Conservation (phyloP, 2,113 vertebrate species). For the Neolamprologus tretocephalus region DNA sequence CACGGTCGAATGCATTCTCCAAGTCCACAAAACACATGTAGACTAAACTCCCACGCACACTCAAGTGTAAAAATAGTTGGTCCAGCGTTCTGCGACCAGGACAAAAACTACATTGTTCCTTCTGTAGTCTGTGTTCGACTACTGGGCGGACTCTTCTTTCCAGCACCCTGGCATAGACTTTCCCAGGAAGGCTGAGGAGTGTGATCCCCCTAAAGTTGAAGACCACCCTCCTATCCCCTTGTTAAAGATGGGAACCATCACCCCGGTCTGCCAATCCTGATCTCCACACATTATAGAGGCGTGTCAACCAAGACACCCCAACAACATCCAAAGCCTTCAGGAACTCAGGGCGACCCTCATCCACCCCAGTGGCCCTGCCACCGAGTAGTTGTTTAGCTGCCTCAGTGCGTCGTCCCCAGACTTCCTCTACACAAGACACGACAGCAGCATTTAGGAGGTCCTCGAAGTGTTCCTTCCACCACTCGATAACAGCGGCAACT, state of each 20-base stretch:
- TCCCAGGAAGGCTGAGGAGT: neutral
- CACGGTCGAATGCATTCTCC: neutral
- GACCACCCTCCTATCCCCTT: neutral
- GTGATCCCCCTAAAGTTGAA: neutral
- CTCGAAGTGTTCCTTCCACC: neutral
- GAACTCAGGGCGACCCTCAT: neutral
- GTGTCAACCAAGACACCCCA: neutral
- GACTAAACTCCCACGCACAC: neutral
- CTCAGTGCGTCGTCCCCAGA: neutral
- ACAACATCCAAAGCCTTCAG: neutral
- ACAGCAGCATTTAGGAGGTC: neutral
- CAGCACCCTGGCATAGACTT: neutral
- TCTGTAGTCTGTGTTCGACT: rapidly evolving
- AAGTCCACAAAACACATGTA: neutral
- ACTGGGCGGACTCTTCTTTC: neutral
- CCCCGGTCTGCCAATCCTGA: neutral
- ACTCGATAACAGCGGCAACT: rapidly evolving
- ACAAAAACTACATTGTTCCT: neutral
- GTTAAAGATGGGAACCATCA: neutral
- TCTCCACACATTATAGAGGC: neutral
- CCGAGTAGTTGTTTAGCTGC: neutral
- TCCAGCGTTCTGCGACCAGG: neutral
- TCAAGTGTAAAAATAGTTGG: neutral
- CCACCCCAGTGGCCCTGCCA: neutral
- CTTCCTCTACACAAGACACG: neutral